These are phyloP conservation scores for Merluccius polli DNA, from an alignment of 2,797 vertebrate species.

Conservation along the genomic window DNA sequence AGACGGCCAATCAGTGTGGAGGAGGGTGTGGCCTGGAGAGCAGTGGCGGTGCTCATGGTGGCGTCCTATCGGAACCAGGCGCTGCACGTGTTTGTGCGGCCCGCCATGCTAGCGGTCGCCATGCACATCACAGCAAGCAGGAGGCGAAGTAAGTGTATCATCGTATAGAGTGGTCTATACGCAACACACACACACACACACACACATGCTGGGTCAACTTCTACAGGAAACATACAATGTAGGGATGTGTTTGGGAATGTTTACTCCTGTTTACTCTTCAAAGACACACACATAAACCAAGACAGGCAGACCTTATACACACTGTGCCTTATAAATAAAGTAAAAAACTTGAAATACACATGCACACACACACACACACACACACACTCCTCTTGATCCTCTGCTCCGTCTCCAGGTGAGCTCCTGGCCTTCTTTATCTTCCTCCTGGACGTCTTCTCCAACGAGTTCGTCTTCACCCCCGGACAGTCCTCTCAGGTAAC, in stretches of 20 bases:
- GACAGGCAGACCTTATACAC: no score
- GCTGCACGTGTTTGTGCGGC: slow-evolving; percentile 82
- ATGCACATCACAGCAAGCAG: slow-evolving; percentile 67
- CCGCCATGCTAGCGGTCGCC: slow-evolving; percentile 80
- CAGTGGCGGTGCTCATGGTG: slow-evolving; percentile 77
- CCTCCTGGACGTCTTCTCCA: slow-evolving; percentile 79
- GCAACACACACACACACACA: neutral
- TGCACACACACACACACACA: no score
- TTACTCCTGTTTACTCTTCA: neutral
- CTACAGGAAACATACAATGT: no score
- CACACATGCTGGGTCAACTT: no score
- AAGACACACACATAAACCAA: neutral
- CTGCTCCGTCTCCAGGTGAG: slow-evolving; percentile 70
- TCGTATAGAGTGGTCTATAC: neutral
- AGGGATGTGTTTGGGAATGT: no score
- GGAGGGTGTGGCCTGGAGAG: slow-evolving; percentile 67
- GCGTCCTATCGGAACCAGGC: slow-evolving; percentile 88
- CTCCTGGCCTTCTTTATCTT: slow-evolving; percentile 82
- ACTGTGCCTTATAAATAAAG: no score
- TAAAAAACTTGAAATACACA: no score
- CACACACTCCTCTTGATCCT: neutral
- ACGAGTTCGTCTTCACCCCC: slow-evolving; percentile 92
- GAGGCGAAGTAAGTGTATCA: slow-evolving; percentile 73
- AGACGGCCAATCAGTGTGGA: slow-evolving; percentile 54
- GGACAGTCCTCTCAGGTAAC: slow-evolving; percentile 79